Evolutionary conservation across 2,888 invertebrate genomes (phyloP), one percentile per base, ranked within the genome.

Genomic region (Axea sp.): DNA sequence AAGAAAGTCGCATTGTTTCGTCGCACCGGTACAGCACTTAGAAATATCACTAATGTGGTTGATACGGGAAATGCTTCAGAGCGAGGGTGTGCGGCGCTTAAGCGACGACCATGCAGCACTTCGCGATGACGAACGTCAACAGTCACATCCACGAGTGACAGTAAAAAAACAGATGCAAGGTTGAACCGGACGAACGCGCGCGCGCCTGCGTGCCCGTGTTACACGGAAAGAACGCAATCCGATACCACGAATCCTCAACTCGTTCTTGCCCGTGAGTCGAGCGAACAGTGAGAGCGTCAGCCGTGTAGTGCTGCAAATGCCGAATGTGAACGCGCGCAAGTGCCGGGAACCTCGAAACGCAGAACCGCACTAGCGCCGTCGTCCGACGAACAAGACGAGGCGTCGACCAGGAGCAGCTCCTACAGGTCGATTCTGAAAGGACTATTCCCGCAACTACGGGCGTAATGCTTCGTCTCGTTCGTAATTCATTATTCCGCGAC

Each of bases 1-100:
- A 88, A 82, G 88, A 82, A 80, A 89, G 83, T 83, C 86, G 87
- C 89, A 89, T 89, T 67, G 77, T 74, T 77, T n/a, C 43, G 43
- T 22, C 30, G 55, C 71, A 55, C 71, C 62, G 62, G 53, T 45
- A 49, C 53, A 75, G 65, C 60, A 33, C 73, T 60, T 7, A 37
- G 24, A 41, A 5, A 9, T 24, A 60, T 22, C 37, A 33, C 62
- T 49, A 14, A 11, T 4, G 14, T 12, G 28, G 8, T 22, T 1
- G 24, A 24, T 24, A 2, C 9, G 3, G 15, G n/a, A 14, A 17
- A 26, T 26, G 22, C 41, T 41, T 30, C 7, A 3, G 1, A 3
- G 28, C 15, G 37, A 15, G 47, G 43, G 24, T 24, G 39, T 41
- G 22, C 31, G 26, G 14, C 39, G 43, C 12, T 55, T 15, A 47